Evolutionary conservation across 2,797 vertebrate species (phyloP).

Genomic region (Octomys mimax): DNA sequence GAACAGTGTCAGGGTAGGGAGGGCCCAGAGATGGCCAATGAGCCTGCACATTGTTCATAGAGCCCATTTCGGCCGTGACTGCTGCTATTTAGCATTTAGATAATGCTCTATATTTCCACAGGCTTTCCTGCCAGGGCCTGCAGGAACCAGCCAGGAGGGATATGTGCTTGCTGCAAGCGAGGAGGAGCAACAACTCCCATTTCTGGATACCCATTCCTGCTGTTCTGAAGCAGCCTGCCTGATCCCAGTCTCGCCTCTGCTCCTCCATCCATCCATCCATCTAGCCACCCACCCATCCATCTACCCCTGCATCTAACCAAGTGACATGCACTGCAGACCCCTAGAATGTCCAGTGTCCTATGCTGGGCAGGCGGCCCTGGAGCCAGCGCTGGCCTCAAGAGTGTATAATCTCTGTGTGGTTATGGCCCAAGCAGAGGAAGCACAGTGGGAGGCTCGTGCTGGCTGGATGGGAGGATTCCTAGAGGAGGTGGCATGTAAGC

Average conservation of each 20-base stretch:
- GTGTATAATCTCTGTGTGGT: accelerated
- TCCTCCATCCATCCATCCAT: not conserved
- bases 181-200: not conserved
- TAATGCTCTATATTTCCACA: constrained; percentile 4
- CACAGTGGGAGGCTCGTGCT: not conserved
- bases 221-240: not conserved
- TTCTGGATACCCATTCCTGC: not conserved
- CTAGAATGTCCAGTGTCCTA: not conserved
- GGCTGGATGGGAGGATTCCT: not conserved
- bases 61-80: not conserved
- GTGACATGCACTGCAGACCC: not conserved
- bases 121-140: not conserved
- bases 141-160: not conserved
- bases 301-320: not conserved
- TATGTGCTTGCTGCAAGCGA: not conserved
- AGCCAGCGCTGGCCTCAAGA: not conserved
- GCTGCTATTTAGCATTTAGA: constrained; percentile 70
- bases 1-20: accelerated
- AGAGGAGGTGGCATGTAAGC: not conserved
- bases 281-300: not conserved
- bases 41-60: constrained; percentile 50
- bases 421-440: not conserved
- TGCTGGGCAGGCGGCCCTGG: accelerated
- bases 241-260: not conserved
- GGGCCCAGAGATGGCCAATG: not conserved